phyloP scores from a whole-genome alignment of 2,888 invertebrate genomes.

The Digitonthophagus gazella region DNA sequence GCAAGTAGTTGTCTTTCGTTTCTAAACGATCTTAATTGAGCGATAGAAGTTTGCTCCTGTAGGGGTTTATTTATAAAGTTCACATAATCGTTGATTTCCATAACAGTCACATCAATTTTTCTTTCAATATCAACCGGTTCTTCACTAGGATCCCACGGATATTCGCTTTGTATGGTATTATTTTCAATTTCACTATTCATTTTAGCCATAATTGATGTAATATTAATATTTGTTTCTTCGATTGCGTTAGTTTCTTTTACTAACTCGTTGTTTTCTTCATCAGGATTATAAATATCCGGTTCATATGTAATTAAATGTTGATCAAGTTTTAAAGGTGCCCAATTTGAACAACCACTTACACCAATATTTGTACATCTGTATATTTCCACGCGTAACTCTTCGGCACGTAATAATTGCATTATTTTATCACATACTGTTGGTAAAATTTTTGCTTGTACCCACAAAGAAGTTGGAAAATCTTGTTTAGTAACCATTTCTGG shows the following conservation, averaged over 20 bases:
- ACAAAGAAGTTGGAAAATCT: conserved; percentile 70
- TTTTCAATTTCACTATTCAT: conserved; percentile 46
- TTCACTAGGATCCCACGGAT: conserved; percentile 54
- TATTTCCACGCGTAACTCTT: conserved; percentile 65
- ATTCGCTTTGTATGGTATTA: conserved; percentile 52
- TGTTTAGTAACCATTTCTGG: conserved; percentile 83
- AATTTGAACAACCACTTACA: conserved; percentile 31
- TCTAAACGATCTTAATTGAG: no score
- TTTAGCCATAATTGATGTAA: conserved; percentile 45
- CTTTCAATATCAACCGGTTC: conserved; percentile 71
- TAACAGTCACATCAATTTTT: conserved; percentile 58
- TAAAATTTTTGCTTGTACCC: conserved; percentile 80
- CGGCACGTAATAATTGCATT: conserved; percentile 66
- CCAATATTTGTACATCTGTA: conserved; percentile 53
- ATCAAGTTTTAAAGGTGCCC: conserved; percentile 43
- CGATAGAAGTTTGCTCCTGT: conserved; percentile 16
- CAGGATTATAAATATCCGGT: conserved; percentile 27
- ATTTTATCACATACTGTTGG: conserved; percentile 83
- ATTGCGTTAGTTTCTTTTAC: conserved; percentile 22
- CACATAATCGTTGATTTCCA: conserved; percentile 70
- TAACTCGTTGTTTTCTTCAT: conserved; percentile 16
- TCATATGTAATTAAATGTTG: conserved; percentile 38
- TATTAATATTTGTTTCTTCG: conserved; percentile 16
- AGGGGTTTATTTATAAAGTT: conserved; percentile 55
- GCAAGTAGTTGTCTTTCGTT: conserved; percentile 35